A percentile compares a stretch with the other conserved stretches of the same genome.
phyloP scores from a whole-genome alignment of 2,113 vertebrate species.

The Phyllostomus discolor region DNA sequence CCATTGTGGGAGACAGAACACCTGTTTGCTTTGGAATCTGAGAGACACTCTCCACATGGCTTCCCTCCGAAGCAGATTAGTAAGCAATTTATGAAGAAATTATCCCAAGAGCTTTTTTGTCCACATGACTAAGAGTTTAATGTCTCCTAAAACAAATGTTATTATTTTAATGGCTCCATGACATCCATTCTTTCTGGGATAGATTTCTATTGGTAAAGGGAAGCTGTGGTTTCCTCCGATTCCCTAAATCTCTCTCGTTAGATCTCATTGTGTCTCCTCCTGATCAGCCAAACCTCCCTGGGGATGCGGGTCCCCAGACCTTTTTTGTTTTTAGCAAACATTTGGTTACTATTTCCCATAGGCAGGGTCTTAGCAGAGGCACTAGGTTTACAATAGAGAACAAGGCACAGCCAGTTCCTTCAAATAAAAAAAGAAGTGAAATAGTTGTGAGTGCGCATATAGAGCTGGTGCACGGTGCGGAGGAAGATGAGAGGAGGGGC shows the following conservation, averaged over 20 bases:
- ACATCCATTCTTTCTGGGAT: neutral
- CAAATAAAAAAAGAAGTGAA: neutral
- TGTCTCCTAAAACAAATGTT: neutral
- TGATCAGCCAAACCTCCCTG: neutral
- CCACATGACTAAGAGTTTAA: neutral
- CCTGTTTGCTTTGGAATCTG: constrained; percentile 36
- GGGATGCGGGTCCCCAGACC: neutral
- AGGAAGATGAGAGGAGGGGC: neutral
- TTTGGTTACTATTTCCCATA: neutral
- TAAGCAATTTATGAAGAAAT: neutral
- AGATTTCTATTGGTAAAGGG: neutral
- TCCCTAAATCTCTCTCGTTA: neutral
- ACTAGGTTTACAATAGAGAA: neutral
- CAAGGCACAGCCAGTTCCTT: neutral
- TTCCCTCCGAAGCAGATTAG: constrained; percentile 30
- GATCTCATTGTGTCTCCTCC: neutral
- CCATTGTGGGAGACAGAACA: constrained; percentile 1
- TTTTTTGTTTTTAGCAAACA: neutral
- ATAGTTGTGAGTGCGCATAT: neutral
- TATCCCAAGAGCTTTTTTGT: constrained; percentile 1
- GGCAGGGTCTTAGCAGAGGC: neutral
- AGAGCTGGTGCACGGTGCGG: neutral
- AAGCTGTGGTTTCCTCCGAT: neutral
- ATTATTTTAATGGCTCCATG: neutral
- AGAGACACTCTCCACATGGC: neutral